Evolutionary conservation across 2,888 invertebrate species (phyloP), one percentile per base, ranked within the genome.

Genomic region (Carterocephalus palaemon): DNA sequence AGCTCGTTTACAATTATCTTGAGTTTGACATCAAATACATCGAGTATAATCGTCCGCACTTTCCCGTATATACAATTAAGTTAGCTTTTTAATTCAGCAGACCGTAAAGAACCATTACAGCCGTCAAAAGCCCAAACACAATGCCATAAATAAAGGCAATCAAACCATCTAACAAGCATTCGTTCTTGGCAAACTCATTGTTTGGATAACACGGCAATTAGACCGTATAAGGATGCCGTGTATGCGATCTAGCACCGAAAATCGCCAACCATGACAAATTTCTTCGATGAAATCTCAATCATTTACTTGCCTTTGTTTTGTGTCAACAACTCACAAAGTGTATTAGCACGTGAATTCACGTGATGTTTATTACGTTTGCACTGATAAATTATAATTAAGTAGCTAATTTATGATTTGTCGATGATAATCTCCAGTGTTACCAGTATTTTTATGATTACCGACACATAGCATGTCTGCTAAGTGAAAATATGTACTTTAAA

Each of bases 241-340:
- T 49, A 53, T 49, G n/a, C n/a, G 51, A 49, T 57, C 52, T 49
- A 52, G 49, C 60, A 51, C 53, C 50, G 45, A 62, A 68, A 47
- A 28, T 58, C 61, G 52, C 34, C 46, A 51, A 67, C 62, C 65
- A 60, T 68, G 69, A 68, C 66, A 58, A 56, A 57, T 57, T 47
- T 54, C 54, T 51, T 52, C 34, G 22, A 28, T 47, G 60, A 63
- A 57, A 62, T 64, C 63, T 60, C 49, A 49, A 53, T 19, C 8
- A 20, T 8, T 20, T 9, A 26, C 28, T 12, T 10, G 26, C 10
- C 22, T 20, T 22, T 29, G 19, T 28, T 20, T 26, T 5, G 12
- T 43, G 34, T 36, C 34, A 34, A 29, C 42, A 29, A 15, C 16
- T 8, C 23, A 28, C 4, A 15, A 15, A 12, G 15, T n/a, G 28